These are phyloP conservation scores for Drosophila takahashii DNA, from an alignment of 1,140 invertebrate species.

Conservation along the genomic window DNA sequence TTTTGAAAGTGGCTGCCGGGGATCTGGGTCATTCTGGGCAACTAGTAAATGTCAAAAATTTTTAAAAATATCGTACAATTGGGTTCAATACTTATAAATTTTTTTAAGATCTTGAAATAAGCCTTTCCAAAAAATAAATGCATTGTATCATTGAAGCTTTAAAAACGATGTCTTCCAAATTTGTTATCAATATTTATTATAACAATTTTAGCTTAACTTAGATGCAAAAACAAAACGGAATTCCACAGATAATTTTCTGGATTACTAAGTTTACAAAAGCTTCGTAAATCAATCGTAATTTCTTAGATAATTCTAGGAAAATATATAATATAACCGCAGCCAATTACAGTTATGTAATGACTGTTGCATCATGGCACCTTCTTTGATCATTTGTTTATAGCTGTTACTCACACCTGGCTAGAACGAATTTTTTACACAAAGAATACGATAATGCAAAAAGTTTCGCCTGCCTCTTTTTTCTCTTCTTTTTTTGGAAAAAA, in stretches of 20 bases:
- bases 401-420: slow-evolving; percentile 35
- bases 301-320: not conserved
- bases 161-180: too few relatives aligned
- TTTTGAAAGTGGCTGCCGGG: slow-evolving; percentile 37
- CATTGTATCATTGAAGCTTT: too few relatives aligned
- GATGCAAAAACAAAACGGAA: not conserved
- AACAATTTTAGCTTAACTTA: slow-evolving; percentile 36
- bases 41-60: not conserved
- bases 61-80: too few relatives aligned
- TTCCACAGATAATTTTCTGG: not conserved
- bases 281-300: not conserved
- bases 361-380: not conserved
- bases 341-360: slow-evolving; percentile 12
- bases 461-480: not conserved
- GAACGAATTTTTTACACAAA: slow-evolving; percentile 24
- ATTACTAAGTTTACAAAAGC: not conserved
- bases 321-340: not conserved
- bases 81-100: too few relatives aligned
- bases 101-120: too few relatives aligned
- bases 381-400: slow-evolving; percentile 9
- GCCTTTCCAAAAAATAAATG: too few relatives aligned
- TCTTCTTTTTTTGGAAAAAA: slow-evolving; percentile 6
- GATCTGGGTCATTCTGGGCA: slow-evolving; percentile 27
- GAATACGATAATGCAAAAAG: slow-evolving; percentile 28
- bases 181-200: not conserved